Conservation (phyloP, 2,113 vertebrate genomes). For the Gopherus flavomarginatus region DNA sequence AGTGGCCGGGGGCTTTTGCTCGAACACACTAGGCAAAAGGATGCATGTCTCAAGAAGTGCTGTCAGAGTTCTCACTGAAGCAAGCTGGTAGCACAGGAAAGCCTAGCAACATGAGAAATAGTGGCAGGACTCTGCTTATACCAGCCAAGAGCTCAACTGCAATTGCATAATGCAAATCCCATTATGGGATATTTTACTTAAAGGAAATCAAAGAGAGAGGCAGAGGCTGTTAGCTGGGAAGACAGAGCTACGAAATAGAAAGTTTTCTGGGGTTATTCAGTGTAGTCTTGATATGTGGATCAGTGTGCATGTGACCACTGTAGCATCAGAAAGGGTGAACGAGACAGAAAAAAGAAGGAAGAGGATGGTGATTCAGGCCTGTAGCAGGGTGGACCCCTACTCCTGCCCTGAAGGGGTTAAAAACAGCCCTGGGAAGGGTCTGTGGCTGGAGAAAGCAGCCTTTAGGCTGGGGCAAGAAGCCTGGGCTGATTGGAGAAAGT, state of each 20-base stretch:
- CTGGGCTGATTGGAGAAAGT: too few species aligned
- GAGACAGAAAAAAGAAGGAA: neutral
- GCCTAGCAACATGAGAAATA: neutral
- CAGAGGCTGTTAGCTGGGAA: accelerated
- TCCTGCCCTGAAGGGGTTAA: too few species aligned
- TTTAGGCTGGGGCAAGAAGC: too few species aligned
- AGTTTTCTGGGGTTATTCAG: neutral
- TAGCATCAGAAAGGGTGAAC: neutral
- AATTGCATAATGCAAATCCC: neutral
- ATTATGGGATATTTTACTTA: neutral
- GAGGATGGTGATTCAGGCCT: neutral
- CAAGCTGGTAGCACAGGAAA: neutral
- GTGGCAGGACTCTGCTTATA: neutral
- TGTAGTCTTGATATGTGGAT: accelerated
- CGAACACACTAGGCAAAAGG: neutral
- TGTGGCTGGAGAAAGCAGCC: too few species aligned
- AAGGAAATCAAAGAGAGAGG: neutral
- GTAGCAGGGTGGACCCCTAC: too few species aligned
- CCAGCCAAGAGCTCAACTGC: neutral
- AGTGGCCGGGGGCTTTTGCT: neutral
- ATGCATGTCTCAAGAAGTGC: neutral
- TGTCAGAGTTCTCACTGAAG: neutral
- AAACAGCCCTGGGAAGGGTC: too few species aligned
- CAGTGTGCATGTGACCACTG: neutral
- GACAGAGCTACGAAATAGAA: neutral